These are phyloP conservation scores for Plectus sambesii DNA, from an alignment of 1,140 invertebrate genomes.

Conservation along the genomic window DNA sequence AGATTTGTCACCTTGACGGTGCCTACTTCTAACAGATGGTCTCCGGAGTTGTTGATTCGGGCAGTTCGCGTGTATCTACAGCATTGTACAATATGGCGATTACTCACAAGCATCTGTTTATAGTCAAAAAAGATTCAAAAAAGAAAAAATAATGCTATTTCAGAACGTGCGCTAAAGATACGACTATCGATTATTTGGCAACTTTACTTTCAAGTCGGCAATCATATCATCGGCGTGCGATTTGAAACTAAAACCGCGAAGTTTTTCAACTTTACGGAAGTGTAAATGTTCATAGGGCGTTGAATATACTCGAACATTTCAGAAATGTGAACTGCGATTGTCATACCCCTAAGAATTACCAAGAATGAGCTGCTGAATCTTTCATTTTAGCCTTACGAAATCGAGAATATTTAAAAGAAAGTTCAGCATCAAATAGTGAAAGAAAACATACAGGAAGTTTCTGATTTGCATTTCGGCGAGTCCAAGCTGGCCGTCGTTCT, in stretches of 20 bases:
- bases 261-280: no score
- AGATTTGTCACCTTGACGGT: slow-evolving; percentile 89
- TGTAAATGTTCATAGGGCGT: no score
- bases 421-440: background rate
- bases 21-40: slow-evolving; percentile 90
- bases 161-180: background rate
- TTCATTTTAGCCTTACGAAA: background rate
- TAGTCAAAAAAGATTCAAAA: no score
- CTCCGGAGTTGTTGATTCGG: slow-evolving; percentile 88
- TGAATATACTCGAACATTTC: no score
- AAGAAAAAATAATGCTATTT: slow-evolving; percentile 6
- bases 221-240: no score
- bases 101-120: no score
- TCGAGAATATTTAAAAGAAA: background rate
- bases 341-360: no score
- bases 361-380: background rate
- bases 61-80: slow-evolving; percentile 90
- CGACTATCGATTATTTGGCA: background rate
- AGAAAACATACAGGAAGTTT: slow-evolving; percentile 69
- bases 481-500: slow-evolving; percentile 89
- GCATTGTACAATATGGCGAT: no score
- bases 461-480: slow-evolving; percentile 86
- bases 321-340: no score
- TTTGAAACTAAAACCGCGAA: no score
- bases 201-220: background rate